These are phyloP conservation scores for Recurvirostra avosetta DNA, from an alignment of 2,113 vertebrate genomes.

Conservation along the genomic window DNA sequence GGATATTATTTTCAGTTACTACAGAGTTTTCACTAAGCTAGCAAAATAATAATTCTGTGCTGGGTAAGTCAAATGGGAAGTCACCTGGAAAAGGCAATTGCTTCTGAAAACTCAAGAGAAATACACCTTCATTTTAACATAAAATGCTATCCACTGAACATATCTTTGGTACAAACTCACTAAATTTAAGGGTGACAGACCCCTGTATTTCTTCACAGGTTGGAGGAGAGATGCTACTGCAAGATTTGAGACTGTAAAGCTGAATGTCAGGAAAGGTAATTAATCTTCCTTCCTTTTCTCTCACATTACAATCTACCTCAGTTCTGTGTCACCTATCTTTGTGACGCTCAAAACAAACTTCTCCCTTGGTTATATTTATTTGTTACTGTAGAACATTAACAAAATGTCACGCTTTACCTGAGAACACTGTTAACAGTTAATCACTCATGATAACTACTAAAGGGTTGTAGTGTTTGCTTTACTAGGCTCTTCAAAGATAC, in stretches of 20 bases:
- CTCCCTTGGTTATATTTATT: neutral
- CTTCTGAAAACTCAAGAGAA: neutral
- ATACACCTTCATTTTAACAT: neutral
- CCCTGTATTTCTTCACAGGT: neutral
- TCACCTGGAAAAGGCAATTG: neutral
- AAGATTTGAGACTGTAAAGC: neutral
- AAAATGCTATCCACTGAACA: neutral
- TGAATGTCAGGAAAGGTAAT: neutral
- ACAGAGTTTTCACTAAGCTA: neutral
- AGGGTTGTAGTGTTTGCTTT: constrained; percentile 10
- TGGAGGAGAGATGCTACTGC: neutral
- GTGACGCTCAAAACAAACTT: neutral
- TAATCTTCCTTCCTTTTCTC: neutral
- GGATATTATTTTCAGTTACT: neutral
- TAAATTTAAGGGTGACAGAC: neutral
- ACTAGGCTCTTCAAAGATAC: neutral
- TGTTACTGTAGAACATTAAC: constrained; percentile 14
- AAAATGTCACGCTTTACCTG: neutral
- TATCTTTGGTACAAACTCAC: neutral
- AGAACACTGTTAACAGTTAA: constrained; percentile 5
- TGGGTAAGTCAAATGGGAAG: neutral
- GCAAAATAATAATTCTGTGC: neutral
- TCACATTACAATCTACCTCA: neutral
- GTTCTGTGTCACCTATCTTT: neutral
- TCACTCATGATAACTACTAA: neutral